Base-by-base conservation (phyloP, 2,888 invertebrate species). In the Cataglyphis altisquamis region DNA sequence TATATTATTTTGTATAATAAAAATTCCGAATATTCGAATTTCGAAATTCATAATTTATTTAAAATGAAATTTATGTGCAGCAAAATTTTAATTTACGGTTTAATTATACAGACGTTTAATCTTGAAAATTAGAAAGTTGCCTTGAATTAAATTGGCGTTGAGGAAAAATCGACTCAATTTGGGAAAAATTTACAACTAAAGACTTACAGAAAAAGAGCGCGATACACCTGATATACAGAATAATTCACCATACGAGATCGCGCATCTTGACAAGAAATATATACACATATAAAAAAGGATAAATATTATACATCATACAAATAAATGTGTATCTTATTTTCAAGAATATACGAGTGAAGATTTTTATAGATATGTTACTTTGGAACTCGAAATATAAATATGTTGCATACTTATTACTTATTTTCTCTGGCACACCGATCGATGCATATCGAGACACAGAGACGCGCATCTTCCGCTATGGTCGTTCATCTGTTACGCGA, bases 401-500 rank as follows among this genome's bases (percentile, higher is more conserved):
- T 36, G 2, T 12, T 25, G 21, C 25, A 77, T 39, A 62, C 15
- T 39, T 41, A 25, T 41, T 45, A 48, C 6, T 48, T 52, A 48
- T 32, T 41, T 10, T 64, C 18, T 3, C 36, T 68, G 32, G 12
- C 9, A 45, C 10, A 25, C 29, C 12, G 21, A 36, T 36, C 25
- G 36, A 64, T 62, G 5, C 48, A 57, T 68, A 18, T 60, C 32
- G 36, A 32, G 9, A 63, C 9, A 66, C 21, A 57, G 39, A 52
- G n/a, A 78, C 45, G 39, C 57, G 57, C 32, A 45, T 63, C 48
- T 75, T 18, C n/a, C 52, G 36, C 12, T 52, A n/a, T 25, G 36
- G 25, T 77, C 52, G 41, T 41, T 18, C 36, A 45, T 45, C 48
- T 10, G 25, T 67, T 67, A 52, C 80, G 64, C 80, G 80, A 83